A percentile compares a stretch with the other conserved stretches of the same genome.
Conservation (phyloP, 2,113 vertebrate genomes). For the Turdus rufiventris region DNA sequence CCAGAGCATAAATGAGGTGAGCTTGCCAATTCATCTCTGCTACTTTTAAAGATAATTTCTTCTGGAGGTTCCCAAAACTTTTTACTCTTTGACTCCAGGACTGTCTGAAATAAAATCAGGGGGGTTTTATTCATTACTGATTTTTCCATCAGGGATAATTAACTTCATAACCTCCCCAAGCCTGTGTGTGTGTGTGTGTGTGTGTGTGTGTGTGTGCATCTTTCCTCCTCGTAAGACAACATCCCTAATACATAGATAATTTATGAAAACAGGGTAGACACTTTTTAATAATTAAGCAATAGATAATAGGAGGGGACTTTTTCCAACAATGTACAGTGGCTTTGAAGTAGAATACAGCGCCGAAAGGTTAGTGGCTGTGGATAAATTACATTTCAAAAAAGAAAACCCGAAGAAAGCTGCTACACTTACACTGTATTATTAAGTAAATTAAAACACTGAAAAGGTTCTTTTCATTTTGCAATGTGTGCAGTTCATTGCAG, state of each 20-base stretch:
- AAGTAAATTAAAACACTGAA: not conserved
- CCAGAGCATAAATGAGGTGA: not conserved
- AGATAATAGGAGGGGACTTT: constrained; percentile 65
- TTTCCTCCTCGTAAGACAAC: constrained; percentile 26
- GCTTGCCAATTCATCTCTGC: not conserved
- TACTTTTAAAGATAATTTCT: not conserved
- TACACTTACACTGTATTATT: not conserved
- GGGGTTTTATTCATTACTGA: not conserved
- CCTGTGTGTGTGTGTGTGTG: not conserved
- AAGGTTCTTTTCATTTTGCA: constrained; percentile 39
- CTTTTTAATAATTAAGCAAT: constrained; percentile 79
- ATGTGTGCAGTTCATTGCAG: not conserved
- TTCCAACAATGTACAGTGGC: not conserved
- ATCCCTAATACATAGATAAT: constrained; percentile 73
- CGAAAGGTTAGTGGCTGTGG: not conserved
- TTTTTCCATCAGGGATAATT: constrained; percentile 53
- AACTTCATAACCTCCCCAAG: constrained; percentile 36
- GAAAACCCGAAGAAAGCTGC: not conserved
- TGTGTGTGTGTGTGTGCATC: not conserved
- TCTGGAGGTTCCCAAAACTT: not conserved
- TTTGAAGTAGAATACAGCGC: constrained; percentile 23
- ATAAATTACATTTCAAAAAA: constrained; percentile 1
- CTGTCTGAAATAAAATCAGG: not conserved
- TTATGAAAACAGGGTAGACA: constrained; percentile 75
- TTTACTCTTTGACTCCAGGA: not conserved